Evolutionary conservation across 2,888 invertebrate species (phyloP), one percentile per base, ranked within the genome.

Genomic region (Thumatha senex): DNA sequence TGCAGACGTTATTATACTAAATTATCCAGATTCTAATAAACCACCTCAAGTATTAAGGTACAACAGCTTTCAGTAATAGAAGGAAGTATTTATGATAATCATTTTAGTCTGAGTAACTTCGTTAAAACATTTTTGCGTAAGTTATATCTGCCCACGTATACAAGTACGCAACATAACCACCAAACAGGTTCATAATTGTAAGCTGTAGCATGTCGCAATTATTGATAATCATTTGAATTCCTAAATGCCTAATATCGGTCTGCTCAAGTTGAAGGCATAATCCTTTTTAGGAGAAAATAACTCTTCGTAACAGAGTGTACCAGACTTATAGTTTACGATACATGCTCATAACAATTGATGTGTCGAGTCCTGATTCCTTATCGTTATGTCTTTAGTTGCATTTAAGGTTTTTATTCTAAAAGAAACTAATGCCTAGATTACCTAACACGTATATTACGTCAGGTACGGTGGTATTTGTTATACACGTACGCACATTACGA

Each of bases 401-500:
- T n/a, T n/a, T n/a, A n/a, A n/a, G n/a, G n/a, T n/a, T n/a, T n/a
- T n/a, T n/a, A n/a, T n/a, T n/a, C 13, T 13, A n/a, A 14, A 2
- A 15, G 4, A 15, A 14, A 9, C 1, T 24, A 29, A 33, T 40
- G 40, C 38, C 31, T 48, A 38, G 13, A 41, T 11, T 18, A 42
- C 18, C 36, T 33, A 48, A 11, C n/a, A 0, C 9, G 24, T 7
- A 7, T 24, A 48, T 44, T 35, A 10, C 15, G 9, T 12, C 38
- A 31, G 12, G 30, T 40, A 40, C 11, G 18, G 33, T 2, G 35
- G 49, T 61, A 68, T 66, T 68, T 68, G 66, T 65, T 62, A 68
- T 57, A 68, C 62, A 56, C 35, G 46, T 60, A 67, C 63, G 53
- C 62, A 54, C 57, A 41, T 61, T 67, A 62, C 68, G 67, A 62